Base-by-base conservation (phyloP, 2,888 invertebrate species). In the Hydriomena furcata region DNA sequence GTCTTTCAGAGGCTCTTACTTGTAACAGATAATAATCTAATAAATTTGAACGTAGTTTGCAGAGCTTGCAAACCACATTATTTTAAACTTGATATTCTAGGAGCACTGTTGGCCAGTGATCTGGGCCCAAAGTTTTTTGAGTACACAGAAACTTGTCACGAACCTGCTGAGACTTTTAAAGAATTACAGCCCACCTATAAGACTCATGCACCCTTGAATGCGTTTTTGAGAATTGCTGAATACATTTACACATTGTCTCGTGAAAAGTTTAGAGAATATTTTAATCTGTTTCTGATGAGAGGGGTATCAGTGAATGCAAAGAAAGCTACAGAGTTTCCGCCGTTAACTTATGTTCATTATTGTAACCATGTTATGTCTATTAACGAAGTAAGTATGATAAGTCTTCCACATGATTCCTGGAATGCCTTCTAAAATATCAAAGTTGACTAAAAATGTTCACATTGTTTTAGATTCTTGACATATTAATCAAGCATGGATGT, bases 41-140 rank as follows among this genome's bases (percentile, higher is more conserved):
- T 91, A 32, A 79, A 79, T 55, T 67, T 57, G 58, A 76, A 84
- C 56, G 76, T 88, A 43, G 74, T 91, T 27, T 65, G 79, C 2
- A 60, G 72, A 34, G 86, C 88, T 20, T 90, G 84, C 58, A 88
- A 84, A 52, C 89, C 90, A 34, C 82, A 87, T 58, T 81, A 77
- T 58, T 90, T 90, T 47, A 79, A 82, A 42, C 76, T 83, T 60
- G 83, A 83, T 58, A 84, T 87, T 42, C 66, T 91, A 25, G 78
- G 81, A 60, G 70, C 76, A 37, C 64, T 91, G 10, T 62, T 91
- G n/a, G 69, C 66, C 44, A 75, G 82, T 56, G 75, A 85, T 58
- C 64, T 91, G 25, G 85, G 83, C 0, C 80, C 84, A 6, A 81
- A 84, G 17, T 89, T 82, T 59, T 91, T 85, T 69, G 75, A 83